phyloP scores from a whole-genome alignment of 1,140 invertebrate genomes.

The Bombus confusus region DNA sequence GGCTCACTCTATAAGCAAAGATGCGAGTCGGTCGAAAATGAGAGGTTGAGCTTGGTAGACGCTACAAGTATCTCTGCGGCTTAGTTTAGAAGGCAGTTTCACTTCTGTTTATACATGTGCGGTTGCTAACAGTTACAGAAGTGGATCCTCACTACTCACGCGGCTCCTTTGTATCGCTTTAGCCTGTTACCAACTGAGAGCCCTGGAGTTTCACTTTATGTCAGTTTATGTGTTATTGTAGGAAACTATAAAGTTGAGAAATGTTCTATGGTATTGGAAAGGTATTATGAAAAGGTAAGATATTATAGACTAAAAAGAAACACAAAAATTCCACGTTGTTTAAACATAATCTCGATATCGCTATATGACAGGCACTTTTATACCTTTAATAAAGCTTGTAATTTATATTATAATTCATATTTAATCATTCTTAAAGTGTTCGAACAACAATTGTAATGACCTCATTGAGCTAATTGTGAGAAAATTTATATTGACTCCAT shows the following conservation, averaged over 20 bases:
- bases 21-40: slow-evolving; percentile 52
- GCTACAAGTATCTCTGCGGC: slow-evolving; percentile 59
- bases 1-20: slow-evolving; percentile 9
- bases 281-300: too few relatives aligned
- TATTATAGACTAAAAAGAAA: too few relatives aligned
- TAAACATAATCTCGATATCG: too few relatives aligned
- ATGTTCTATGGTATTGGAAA: too few relatives aligned
- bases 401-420: too few relatives aligned
- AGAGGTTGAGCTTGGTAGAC: slow-evolving; percentile 52
- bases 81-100: slow-evolving; percentile 63
- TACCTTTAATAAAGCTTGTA: too few relatives aligned
- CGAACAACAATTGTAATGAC: too few relatives aligned
- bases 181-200: slow-evolving; percentile 7
- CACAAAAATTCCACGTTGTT: too few relatives aligned
- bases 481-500: too few relatives aligned
- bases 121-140: slow-evolving; percentile 53
- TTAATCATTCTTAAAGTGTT: too few relatives aligned
- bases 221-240: background rate
- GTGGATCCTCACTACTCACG: slow-evolving; percentile 17
- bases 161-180: slow-evolving; percentile 38
- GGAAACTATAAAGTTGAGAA: background rate
- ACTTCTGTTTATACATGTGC: slow-evolving; percentile 64
- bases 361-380: too few relatives aligned
- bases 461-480: too few relatives aligned
- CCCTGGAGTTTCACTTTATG: background rate